Evolutionary conservation across 2,797 vertebrate species (phyloP), one percentile per base, ranked within the genome.

Genomic region (Gouania willdenowi): DNA sequence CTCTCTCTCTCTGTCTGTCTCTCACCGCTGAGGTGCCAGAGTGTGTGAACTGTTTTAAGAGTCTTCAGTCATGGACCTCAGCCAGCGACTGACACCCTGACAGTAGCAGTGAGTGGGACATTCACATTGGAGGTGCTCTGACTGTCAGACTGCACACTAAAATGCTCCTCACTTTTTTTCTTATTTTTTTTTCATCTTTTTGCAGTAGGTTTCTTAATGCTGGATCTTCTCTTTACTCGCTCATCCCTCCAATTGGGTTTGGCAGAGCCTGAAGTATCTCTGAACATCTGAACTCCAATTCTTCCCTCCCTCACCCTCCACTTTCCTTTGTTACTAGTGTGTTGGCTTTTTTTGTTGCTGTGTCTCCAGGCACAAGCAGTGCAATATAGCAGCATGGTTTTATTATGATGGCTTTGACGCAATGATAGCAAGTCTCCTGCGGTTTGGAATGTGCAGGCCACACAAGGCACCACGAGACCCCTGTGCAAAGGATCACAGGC

Each of bases 401-500:
- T 62, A 72, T 74, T 72, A 73, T 28, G 40, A 57, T 9, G 56
- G 46, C 79, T 83, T 83, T 81, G 77, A 81, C 65, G 51, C 71
- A 28, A 66, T 62, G 51, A 77, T 70, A 56, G 67, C 54, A 23
- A 69, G 48, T 81, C 76, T 74, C 66, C 17, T 57, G 69, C 62
- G 79, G 72, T 72, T 81, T 64, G 37, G 51, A 55, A 56, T 59
- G 67, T 56, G 65, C 66, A 80, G 75, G 77, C 77, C 80, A 82
- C 62, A 39, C 56, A 49, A 63, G 77, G 68, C 79, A 75, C 69
- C 81, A 75, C 57, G 82, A 79, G 80, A 87, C 73, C 50, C 39
- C 52, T 73, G 79, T 74, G 78, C 79, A 76, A 70, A 76, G 71
- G 75, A 88, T 88, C 79, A 84, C 72, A 86, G 77, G 70, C 76